A percentile compares a stretch with the other conserved stretches of the same genome.
Evolutionary conservation across 2,113 vertebrate genomes (phyloP).

Genomic region (Hippoglossus stenolepis): DNA sequence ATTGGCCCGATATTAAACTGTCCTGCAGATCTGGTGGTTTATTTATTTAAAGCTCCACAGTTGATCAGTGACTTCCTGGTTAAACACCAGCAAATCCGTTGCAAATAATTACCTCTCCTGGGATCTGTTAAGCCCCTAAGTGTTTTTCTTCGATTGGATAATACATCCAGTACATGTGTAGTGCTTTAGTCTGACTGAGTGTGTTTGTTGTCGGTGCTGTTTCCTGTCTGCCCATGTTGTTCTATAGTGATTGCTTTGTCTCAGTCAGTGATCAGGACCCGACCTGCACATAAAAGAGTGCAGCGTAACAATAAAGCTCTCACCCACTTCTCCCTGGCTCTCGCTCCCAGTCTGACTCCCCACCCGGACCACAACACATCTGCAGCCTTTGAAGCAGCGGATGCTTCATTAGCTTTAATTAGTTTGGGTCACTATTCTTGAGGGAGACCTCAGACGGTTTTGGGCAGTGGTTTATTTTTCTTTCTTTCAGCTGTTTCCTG

Average conservation of each 20-base stretch:
- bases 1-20: slow-evolving; percentile 17
- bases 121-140: slow-evolving; percentile 27
- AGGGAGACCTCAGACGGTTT: slow-evolving; percentile 23
- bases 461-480: slow-evolving; percentile 8
- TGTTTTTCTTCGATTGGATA: slow-evolving; percentile 3
- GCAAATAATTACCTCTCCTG: slow-evolving; percentile 49
- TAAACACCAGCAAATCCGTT: slow-evolving; percentile 34
- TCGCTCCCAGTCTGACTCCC: slow-evolving; percentile 28
- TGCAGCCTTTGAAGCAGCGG: slow-evolving; percentile 70
- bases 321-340: slow-evolving; percentile 20
- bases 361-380: slow-evolving; percentile 59
- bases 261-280: slow-evolving; percentile 21
- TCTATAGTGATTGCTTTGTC: slow-evolving; percentile 43
- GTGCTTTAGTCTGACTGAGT: neutral
- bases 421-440: slow-evolving; percentile 53
- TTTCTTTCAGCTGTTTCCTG: slow-evolving; percentile 51
- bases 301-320: slow-evolving; percentile 20
- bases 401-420: slow-evolving; percentile 78
- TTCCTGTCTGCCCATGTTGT: neutral
- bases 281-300: slow-evolving; percentile 44
- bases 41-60: slow-evolving; percentile 55
- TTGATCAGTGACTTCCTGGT: slow-evolving; percentile 60
- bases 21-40: slow-evolving; percentile 47
- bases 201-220: neutral
- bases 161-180: neutral